Evolutionary conservation across 2,888 invertebrate genomes (phyloP).

Genomic region (Pyrochroa serraticornis): DNA sequence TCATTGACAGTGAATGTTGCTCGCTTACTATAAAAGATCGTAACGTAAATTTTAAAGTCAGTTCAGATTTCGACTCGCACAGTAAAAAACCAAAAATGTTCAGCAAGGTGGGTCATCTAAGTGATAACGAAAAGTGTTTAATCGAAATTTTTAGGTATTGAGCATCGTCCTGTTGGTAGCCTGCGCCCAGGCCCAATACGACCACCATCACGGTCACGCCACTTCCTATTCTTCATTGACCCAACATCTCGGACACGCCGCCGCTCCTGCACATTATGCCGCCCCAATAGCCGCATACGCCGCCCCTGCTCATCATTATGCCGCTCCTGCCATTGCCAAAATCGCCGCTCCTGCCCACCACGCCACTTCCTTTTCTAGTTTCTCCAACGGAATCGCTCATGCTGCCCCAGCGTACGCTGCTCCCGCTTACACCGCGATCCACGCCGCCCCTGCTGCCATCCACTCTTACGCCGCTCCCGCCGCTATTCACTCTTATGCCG

Average conservation of each 20-base stretch:
- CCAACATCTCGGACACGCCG: conserved; percentile 27
- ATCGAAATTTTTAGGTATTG: conserved; percentile 11
- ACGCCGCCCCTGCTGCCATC: no score
- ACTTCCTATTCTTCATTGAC: conserved; percentile 38
- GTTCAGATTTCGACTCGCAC: conserved; percentile 1
- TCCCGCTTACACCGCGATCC: conserved; percentile 1
- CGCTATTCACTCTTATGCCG: conserved; percentile 16
- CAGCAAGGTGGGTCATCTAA: conserved; percentile 8
- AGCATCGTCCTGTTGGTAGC: conserved; percentile 24
- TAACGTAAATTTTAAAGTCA: conserved; percentile 6
- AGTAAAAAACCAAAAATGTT: conserved; percentile 12
- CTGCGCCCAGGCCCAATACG: conserved; percentile 27
- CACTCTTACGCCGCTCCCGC: conserved; percentile 20
- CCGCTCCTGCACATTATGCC: not conserved
- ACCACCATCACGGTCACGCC: conserved; percentile 34
- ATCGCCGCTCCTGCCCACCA: conserved; percentile 8
- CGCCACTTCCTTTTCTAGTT: conserved; percentile 12
- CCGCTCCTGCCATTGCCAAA: not conserved
- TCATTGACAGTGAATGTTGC: conserved; percentile 20
- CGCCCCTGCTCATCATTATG: not conserved
- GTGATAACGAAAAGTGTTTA: not conserved
- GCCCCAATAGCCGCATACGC: conserved; percentile 7
- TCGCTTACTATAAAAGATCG: conserved; percentile 14
- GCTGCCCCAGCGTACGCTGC: conserved; percentile 9
- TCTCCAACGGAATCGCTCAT: not conserved